A percentile compares a stretch with the other conserved stretches of the same genome.
These are phyloP conservation scores for Pangasius krempfi DNA, from an alignment of 2,797 vertebrate genomes.

Conservation along the genomic window DNA sequence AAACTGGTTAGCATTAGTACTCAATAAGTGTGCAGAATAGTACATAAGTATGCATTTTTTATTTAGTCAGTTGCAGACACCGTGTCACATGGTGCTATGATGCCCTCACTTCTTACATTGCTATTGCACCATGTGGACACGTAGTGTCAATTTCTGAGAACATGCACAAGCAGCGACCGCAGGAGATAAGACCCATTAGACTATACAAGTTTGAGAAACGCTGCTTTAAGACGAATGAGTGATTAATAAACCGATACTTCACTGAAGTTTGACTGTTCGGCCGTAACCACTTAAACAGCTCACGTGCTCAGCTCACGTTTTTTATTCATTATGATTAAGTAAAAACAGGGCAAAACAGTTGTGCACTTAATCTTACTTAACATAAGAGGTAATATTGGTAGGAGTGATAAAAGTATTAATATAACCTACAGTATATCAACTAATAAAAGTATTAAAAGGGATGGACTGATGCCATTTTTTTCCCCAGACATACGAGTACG, in stretches of 20 bases:
- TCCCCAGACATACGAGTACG: neutral
- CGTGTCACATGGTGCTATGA: neutral
- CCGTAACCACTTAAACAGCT: neutral
- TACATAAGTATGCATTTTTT: neutral
- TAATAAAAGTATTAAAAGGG: neutral
- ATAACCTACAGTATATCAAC: neutral
- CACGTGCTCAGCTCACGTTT: neutral
- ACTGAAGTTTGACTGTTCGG: no score
- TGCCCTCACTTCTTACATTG: no score
- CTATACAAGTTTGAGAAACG: neutral
- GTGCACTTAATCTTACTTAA: neutral
- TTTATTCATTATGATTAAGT: neutral
- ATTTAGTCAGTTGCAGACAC: neutral
- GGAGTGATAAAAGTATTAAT: neutral
- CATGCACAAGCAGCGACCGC: neutral
- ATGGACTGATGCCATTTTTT: neutral
- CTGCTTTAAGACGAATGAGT: neutral
- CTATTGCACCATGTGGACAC: no score
- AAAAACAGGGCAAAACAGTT: neutral
- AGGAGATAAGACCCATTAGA: neutral
- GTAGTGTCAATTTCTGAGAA: no score
- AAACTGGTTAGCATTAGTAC: neutral
- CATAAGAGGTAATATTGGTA: neutral
- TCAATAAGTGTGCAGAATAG: neutral
- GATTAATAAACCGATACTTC: neutral